Conservation (phyloP, 1,140 invertebrate species). For the Anastrepha obliqua region DNA sequence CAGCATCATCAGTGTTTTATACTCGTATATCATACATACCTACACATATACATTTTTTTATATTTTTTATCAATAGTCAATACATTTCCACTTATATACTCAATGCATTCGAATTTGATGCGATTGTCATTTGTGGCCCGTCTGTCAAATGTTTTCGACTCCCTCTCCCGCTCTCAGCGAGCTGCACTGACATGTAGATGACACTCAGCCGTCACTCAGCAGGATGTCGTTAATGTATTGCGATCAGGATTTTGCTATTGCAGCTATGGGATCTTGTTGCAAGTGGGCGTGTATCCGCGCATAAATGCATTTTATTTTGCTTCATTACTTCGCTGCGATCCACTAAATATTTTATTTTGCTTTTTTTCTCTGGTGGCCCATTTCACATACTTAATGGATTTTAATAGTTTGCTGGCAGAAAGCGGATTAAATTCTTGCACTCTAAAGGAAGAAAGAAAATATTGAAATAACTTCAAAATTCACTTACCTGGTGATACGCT, state of each 20-base stretch:
- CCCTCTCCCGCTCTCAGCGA: background rate
- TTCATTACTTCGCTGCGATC: constrained; percentile 11
- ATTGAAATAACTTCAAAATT: too few species aligned
- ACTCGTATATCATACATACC: too few species aligned
- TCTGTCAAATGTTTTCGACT: constrained; percentile 2
- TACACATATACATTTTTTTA: too few species aligned
- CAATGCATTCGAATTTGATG: constrained; percentile 35
- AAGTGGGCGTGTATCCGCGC: constrained; percentile 21
- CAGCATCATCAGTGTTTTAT: background rate
- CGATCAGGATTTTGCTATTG: background rate
- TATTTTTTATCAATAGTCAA: background rate
- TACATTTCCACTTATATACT: background rate
- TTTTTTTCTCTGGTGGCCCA: background rate
- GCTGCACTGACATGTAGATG: background rate
- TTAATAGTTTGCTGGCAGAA: background rate
- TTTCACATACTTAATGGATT: background rate
- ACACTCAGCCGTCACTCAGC: constrained; percentile 38
- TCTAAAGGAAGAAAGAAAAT: too few species aligned
- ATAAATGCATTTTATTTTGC: constrained; percentile 8
- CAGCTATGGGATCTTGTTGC: constrained; percentile 24
- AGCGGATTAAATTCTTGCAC: constrained; percentile 22
- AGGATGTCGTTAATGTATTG: constrained; percentile 43
- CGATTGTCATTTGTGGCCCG: constrained; percentile 32
- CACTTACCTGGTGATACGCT: too few species aligned
- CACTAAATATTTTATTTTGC: background rate